phyloP scores from a whole-genome alignment of 2,113 vertebrate genomes.

The Alethe castanea region DNA sequence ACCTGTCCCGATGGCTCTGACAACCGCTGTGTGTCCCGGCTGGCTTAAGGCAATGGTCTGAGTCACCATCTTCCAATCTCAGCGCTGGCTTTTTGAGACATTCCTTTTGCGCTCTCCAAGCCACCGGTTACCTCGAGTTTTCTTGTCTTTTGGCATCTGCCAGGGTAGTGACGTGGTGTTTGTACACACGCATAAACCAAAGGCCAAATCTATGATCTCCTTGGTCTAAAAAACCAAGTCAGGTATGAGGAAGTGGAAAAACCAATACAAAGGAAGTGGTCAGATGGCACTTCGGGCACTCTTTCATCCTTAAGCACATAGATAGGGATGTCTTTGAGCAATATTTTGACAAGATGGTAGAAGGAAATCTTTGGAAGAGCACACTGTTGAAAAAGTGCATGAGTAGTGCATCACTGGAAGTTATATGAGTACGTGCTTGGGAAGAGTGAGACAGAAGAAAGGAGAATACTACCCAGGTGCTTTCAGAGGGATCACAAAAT shows the following conservation, averaged over 20 bases:
- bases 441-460: background rate
- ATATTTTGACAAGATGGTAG: background rate
- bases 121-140: background rate
- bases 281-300: background rate
- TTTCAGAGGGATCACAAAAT: background rate
- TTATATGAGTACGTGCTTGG: background rate
- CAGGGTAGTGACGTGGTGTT: background rate
- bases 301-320: background rate
- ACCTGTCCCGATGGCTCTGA: background rate
- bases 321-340: background rate
- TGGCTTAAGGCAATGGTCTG: background rate
- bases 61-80: background rate
- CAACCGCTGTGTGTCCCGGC: background rate
- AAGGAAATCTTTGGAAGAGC: background rate
- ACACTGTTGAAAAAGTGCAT: fast-evolving
- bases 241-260: background rate
- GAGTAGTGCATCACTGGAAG: too few species aligned
- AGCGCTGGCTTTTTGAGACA: background rate
- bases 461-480: too few species aligned
- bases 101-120: background rate
- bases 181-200: background rate
- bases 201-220: background rate
- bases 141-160: background rate
- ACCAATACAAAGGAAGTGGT: background rate
- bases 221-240: background rate